Evolutionary conservation across 2,113 vertebrate species (phyloP).

Genomic region (Leucoraja erinaceus): DNA sequence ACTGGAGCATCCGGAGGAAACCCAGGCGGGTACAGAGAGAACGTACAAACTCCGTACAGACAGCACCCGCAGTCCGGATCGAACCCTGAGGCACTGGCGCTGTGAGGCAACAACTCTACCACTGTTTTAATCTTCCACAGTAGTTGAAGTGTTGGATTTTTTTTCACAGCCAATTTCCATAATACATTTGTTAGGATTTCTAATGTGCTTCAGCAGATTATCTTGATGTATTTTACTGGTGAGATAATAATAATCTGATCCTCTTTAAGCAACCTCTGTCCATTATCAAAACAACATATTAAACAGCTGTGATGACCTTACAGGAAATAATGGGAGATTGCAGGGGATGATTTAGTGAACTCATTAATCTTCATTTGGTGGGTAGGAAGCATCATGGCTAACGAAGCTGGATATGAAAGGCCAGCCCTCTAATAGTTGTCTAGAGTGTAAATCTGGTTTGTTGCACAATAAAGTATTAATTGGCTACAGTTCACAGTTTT

Average conservation of each 20-base stretch:
- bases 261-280: not conserved
- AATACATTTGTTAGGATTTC: not conserved
- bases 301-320: not conserved
- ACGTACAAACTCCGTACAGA: too few species aligned
- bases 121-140: not conserved
- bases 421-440: not conserved
- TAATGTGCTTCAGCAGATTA: not conserved
- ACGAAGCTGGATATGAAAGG: not conserved
- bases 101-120: too few species aligned
- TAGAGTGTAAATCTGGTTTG: not conserved
- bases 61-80: too few species aligned
- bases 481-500: not conserved
- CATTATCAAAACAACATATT: not conserved
- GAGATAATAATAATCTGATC: not conserved
- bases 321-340: not conserved
- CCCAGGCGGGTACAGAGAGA: too few species aligned
- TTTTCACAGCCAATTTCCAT: not conserved
- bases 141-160: not conserved
- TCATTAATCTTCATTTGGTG: not conserved
- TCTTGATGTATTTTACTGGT: not conserved
- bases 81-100: too few species aligned
- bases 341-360: not conserved
- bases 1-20: too few species aligned
- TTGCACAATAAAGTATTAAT: not conserved
- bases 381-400: not conserved